Evolutionary conservation across 2,113 vertebrate species (phyloP).

Genomic region (Proterorhinus semilunaris): DNA sequence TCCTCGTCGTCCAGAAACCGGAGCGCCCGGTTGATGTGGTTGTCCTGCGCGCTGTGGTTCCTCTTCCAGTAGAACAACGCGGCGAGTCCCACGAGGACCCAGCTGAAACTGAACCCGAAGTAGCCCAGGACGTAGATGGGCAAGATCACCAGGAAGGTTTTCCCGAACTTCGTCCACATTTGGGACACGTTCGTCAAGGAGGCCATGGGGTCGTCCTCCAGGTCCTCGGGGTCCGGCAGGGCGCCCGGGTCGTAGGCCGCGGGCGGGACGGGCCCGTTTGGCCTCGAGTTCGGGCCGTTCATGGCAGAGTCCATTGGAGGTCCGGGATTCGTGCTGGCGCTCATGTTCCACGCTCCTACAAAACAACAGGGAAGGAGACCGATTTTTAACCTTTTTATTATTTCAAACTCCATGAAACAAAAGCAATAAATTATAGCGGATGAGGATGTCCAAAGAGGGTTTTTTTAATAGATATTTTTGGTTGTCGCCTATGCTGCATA

Average conservation of each 20-base stretch:
- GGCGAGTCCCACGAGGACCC: slow-evolving; percentile 87
- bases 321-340: slow-evolving; percentile 12
- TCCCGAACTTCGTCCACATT: slow-evolving; percentile 85
- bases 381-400: no score
- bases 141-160: slow-evolving; percentile 87
- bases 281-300: slow-evolving; percentile 9
- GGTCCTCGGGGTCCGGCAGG: slow-evolving; percentile 22
- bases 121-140: slow-evolving; percentile 92
- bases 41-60: slow-evolving; percentile 75
- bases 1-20: slow-evolving; percentile 86
- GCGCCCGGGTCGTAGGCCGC: neutral
- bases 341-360: slow-evolving; percentile 52
- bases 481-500: no score
- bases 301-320: slow-evolving; percentile 38
- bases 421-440: no score
- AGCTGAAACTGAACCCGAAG: slow-evolving; percentile 94
- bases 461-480: no score
- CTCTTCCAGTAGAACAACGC: slow-evolving; percentile 83
- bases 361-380: slow-evolving; percentile 1
- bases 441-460: no score
- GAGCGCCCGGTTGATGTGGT: slow-evolving; percentile 80
- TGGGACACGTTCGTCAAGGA: slow-evolving; percentile 81
- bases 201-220: slow-evolving; percentile 61
- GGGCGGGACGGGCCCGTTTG: slow-evolving; percentile 36
- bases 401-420: no score